Evolutionary conservation across 2,797 vertebrate species (phyloP).

Genomic region (Thamnophis elegans): DNA sequence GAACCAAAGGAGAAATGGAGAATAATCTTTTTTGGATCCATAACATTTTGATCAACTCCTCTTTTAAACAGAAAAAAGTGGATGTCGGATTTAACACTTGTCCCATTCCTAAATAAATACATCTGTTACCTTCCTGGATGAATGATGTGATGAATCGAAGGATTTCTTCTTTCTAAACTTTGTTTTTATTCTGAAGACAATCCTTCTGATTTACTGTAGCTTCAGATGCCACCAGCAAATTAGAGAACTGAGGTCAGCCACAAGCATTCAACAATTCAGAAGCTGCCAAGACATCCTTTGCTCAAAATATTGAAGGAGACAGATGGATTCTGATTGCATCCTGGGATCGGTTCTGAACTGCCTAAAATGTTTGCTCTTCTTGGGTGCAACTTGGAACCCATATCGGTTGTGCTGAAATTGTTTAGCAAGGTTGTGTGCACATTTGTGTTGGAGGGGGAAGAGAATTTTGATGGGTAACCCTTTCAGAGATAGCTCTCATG

Average conservation of each 20-base stretch:
- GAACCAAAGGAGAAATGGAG: slow-evolving; percentile 53
- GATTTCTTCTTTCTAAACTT: slow-evolving; percentile 12
- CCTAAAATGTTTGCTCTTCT: neutral
- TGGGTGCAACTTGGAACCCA: neutral
- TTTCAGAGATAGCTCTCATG: slow-evolving; percentile 27
- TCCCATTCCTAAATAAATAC: slow-evolving; percentile 32
- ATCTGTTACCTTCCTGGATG: slow-evolving; percentile 29
- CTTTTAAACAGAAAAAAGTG: neutral
- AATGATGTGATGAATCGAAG: slow-evolving; percentile 31
- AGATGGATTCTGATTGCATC: slow-evolving; percentile 30
- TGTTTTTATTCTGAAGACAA: slow-evolving; percentile 16
- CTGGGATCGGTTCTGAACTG: neutral
- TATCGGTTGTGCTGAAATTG: slow-evolving; percentile 40
- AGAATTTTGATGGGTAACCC: neutral
- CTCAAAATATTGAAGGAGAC: slow-evolving; percentile 3
- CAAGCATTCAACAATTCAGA: neutral
- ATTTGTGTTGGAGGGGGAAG: neutral
- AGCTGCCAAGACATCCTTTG: neutral
- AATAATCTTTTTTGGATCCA: slow-evolving; percentile 22
- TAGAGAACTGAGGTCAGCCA: neutral
- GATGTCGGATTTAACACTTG: slow-evolving; percentile 45
- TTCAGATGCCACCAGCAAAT: neutral
- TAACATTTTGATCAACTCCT: slow-evolving; percentile 42
- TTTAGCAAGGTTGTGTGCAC: neutral
- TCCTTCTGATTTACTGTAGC: neutral